phyloP scores from a whole-genome alignment of 2,888 invertebrate species.

The Euclidia mi region DNA sequence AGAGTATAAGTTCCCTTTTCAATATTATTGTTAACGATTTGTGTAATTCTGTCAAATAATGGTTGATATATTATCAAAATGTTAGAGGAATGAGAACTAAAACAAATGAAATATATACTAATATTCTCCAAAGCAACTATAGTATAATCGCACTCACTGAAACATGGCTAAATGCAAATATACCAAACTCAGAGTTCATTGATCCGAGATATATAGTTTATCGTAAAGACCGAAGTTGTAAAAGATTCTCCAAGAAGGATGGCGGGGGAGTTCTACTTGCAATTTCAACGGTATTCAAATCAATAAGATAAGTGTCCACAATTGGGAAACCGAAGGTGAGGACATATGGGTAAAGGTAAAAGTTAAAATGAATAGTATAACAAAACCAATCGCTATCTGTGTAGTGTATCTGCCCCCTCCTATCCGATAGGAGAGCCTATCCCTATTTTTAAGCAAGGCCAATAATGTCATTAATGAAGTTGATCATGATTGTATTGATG shows the following conservation, averaged over 20 bases:
- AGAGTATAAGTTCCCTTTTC: too few species aligned
- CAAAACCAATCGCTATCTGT: too few species aligned
- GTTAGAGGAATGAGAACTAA: too few species aligned
- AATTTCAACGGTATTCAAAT: neutral
- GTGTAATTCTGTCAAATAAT: too few species aligned
- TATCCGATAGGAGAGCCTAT: conserved; percentile 2
- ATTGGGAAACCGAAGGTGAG: conserved; percentile 17
- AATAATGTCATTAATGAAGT: conserved; percentile 5
- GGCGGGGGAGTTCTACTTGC: neutral
- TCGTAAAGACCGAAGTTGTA: neutral
- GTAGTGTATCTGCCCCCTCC: conserved; percentile 20
- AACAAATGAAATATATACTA: too few species aligned
- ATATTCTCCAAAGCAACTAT: too few species aligned
- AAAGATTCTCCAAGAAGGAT: neutral
- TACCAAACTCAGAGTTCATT: too few species aligned
- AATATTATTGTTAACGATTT: too few species aligned
- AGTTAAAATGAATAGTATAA: conserved; percentile 2
- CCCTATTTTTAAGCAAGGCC: conserved; percentile 6
- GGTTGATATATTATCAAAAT: too few species aligned
- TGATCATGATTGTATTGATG: conserved; percentile 7
- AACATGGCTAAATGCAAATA: too few species aligned
- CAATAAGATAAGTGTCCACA: neutral
- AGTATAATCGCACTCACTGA: too few species aligned
- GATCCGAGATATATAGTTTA: neutral
- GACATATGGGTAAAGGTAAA: conserved; percentile 21